These are phyloP conservation scores for Aegotheles bennettii DNA, from an alignment of 2,113 vertebrate genomes.

Conservation along the genomic window DNA sequence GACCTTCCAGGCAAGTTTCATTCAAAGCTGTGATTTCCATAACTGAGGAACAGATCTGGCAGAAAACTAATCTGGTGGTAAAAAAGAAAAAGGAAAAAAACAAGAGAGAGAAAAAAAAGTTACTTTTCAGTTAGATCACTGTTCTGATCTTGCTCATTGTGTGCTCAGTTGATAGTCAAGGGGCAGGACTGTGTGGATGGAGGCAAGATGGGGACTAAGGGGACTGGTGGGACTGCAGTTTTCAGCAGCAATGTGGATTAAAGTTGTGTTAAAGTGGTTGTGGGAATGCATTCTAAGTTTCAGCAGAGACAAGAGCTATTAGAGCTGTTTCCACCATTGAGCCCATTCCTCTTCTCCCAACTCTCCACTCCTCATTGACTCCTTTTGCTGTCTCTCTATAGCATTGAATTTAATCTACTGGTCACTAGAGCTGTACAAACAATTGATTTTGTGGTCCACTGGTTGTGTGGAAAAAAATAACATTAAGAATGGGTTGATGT, in stretches of 20 bases:
- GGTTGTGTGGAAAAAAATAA: not conserved
- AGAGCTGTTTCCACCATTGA: not conserved
- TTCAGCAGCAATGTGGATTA: not conserved
- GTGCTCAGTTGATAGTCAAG: not conserved
- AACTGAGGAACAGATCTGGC: not conserved
- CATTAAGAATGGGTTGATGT: constrained; percentile 24
- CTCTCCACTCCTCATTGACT: constrained; percentile 8
- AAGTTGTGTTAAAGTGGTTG: not conserved
- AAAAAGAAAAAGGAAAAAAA: not conserved
- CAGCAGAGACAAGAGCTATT: not conserved
- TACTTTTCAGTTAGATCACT: not conserved
- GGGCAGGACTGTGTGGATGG: not conserved
- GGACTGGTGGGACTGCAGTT: not conserved
- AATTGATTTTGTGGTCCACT: constrained; percentile 57
- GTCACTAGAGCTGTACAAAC: constrained; percentile 36
- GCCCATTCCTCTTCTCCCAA: not conserved
- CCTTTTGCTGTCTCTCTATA: not conserved
- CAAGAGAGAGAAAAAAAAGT: not conserved
- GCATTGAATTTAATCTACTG: constrained; percentile 36
- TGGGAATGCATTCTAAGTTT: not conserved
- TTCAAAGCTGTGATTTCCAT: not conserved
- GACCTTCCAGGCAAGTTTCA: not conserved
- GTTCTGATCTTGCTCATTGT: accelerated
- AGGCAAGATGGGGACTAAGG: not conserved
- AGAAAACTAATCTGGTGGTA: not conserved